Evolutionary conservation across 2,113 vertebrate species (phyloP), one percentile per base, ranked within the genome.

Genomic region (Oreocharis arfaki): DNA sequence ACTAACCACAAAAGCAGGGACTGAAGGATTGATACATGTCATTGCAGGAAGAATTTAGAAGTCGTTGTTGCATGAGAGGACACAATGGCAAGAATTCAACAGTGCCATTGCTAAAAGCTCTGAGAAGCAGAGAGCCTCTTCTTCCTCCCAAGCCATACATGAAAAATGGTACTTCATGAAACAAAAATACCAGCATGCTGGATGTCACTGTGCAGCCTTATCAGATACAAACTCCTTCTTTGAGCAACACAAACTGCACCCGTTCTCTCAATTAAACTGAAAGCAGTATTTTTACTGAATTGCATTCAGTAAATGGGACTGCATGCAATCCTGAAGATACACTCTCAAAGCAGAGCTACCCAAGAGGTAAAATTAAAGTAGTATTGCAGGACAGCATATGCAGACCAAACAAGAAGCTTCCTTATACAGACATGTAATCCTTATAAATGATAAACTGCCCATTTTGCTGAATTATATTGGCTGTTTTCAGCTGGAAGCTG

Each of bases 391-490:
- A 19, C 67, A 80, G 49, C 18, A 19, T 6, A 49, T 3, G 19
- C 30, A 47, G 23, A 17, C 26, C 41, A 80, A 37, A 49, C 15
- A 69, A 67, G 42, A 42, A 76, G 49, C 20, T 84, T 67, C 30
- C 24, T 24, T 41, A 13, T 22, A 61, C 14, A 73, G 41, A 46
- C 11, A 46, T 8, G 16, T 17, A 77, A 39, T 26, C 26, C 55
- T 6, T 9, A 35, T 6, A 67, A 74, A 77, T 10, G 1, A 17
- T 24, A 41, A 63, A 55, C 5, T 1, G 1, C 39, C 8, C 4
- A n/a, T 59, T 87, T 74, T 65, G 4, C n/a, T 84, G 7, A 39
- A 60, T 60, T 85, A 49, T 39, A 52, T 16, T 60, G 37, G 16
- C 18, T 82, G 15, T 57, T 85, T 42, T 37, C 33, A 71, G 28